These are phyloP conservation scores for Suricata suricatta DNA, from an alignment of 2,113 vertebrate species.

Conservation along the genomic window DNA sequence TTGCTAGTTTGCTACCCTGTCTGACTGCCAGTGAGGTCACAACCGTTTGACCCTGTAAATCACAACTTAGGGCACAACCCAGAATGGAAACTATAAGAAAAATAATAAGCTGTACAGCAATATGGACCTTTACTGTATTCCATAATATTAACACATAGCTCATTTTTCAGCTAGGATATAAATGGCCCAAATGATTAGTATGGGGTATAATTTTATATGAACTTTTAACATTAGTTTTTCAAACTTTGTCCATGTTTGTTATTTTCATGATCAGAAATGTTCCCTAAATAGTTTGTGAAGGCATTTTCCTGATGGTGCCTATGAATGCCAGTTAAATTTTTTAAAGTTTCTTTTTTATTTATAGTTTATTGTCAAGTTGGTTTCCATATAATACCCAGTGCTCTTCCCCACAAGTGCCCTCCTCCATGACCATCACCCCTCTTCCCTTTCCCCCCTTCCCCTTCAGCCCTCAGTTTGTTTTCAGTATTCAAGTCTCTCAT, in stretches of 20 bases:
- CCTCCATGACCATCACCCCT: too few relatives aligned
- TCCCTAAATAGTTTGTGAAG: conserved; percentile 37
- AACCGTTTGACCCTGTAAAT: neutral
- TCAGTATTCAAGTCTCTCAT: too few relatives aligned
- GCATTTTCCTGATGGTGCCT: conserved; percentile 13
- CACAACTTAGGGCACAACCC: neutral
- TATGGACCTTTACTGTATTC: neutral
- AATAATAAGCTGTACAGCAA: neutral
- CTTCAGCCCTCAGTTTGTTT: too few relatives aligned
- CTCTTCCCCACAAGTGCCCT: too few relatives aligned
- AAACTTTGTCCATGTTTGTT: conserved; percentile 42
- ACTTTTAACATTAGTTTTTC: conserved; percentile 12
- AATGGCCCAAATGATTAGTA: neutral
- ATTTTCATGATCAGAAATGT: conserved; percentile 56
- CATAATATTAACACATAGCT: neutral
- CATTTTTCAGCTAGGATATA: neutral
- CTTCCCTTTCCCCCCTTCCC: too few relatives aligned
- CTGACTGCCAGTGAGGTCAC: neutral
- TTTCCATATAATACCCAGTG: too few relatives aligned
- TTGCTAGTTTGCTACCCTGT: neutral
- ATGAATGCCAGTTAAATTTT: conserved; percentile 37
- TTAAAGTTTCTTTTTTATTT: conserved; percentile 6
- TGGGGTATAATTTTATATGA: neutral
- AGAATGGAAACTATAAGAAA: neutral
- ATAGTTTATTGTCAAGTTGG: too few relatives aligned